Evolutionary conservation across 2,113 vertebrate species (phyloP).

Genomic region (Tetrao urogallus): DNA sequence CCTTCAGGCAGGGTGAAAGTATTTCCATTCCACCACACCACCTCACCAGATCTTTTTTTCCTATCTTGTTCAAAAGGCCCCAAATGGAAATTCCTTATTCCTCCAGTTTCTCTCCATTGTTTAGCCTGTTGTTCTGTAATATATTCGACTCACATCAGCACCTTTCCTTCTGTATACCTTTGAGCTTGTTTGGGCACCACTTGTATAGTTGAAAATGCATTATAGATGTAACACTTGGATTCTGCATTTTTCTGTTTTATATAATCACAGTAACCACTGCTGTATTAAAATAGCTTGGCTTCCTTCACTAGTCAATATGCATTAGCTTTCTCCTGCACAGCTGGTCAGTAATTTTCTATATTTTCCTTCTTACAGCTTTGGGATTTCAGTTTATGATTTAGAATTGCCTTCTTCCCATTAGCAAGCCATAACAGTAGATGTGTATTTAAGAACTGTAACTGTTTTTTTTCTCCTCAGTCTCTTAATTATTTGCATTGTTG

Average conservation of each 20-base stretch:
- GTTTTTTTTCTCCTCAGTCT: background rate
- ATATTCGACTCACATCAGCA: background rate
- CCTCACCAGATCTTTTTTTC: background rate
- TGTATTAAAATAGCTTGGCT: background rate
- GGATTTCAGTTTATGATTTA: background rate
- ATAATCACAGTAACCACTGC: rapidly evolving
- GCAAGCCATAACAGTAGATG: background rate
- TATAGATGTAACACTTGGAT: background rate
- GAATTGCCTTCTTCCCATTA: background rate
- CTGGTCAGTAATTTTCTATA: background rate
- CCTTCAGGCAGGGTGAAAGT: background rate
- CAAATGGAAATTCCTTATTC: too few species aligned
- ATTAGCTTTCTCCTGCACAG: background rate
- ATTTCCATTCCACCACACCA: background rate
- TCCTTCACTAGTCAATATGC: background rate
- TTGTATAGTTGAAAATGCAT: background rate
- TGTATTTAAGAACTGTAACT: background rate
- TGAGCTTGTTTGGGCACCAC: background rate
- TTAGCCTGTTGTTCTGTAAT: background rate
- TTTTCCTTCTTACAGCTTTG: background rate
- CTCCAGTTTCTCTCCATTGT: background rate
- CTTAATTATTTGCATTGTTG: conserved; percentile 37
- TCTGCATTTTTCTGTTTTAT: background rate
- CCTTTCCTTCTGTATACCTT: background rate
- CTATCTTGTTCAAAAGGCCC: background rate